These are phyloP conservation scores for Onychomys leucogaster DNA, from an alignment of 2,797 vertebrate species.

Conservation along the genomic window DNA sequence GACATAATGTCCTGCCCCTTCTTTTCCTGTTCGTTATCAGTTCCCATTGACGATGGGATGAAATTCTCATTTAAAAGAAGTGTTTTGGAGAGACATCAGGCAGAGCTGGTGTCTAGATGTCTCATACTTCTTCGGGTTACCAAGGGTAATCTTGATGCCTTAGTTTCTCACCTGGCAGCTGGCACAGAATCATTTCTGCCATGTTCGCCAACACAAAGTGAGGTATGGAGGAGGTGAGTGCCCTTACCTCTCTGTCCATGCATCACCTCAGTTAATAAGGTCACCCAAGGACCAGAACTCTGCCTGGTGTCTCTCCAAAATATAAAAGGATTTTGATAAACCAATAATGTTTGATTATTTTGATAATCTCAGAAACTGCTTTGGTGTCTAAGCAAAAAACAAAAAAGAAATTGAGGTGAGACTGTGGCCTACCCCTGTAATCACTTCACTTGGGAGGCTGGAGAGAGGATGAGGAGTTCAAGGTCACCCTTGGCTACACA, in stretches of 20 bases:
- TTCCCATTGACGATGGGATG: background rate
- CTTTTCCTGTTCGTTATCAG: background rate
- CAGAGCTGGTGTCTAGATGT: background rate
- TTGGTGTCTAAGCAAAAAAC: background rate
- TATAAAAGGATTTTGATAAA: background rate
- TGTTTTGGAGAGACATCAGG: background rate
- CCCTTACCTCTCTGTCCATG: background rate
- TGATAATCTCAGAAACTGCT: background rate
- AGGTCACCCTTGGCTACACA: background rate
- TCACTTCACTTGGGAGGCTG: background rate
- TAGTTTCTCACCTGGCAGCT: background rate
- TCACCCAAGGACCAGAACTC: no score
- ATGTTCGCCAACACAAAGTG: conserved; percentile 10
- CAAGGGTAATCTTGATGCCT: background rate
- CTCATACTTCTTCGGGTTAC: background rate
- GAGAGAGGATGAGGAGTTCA: background rate
- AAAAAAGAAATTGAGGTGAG: background rate
- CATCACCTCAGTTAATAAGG: background rate
- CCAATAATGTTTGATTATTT: background rate
- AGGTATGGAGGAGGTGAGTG: background rate
- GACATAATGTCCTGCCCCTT: background rate
- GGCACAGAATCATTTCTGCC: background rate
- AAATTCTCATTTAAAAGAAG: background rate
- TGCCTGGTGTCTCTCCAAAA: background rate
- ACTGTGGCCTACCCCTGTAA: background rate